Percentiles rank a stretch among this genome's conserved stretches.
Conservation (phyloP, 2,797 vertebrate genomes). For the Xiphorhynchus erythropygius region DNA sequence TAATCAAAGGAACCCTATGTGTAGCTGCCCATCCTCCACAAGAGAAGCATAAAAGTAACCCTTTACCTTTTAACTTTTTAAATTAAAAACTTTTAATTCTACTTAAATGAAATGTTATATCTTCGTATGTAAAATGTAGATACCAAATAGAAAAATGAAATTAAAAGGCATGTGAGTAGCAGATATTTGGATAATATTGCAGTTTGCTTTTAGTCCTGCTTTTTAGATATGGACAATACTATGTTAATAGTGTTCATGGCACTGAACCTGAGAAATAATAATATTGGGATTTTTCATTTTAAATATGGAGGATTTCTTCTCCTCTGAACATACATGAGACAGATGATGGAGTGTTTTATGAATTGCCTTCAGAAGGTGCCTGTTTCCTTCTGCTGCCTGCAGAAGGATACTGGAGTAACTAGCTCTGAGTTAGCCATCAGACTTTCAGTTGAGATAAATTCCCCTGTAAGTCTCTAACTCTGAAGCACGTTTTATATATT, state of each 20-base stretch:
- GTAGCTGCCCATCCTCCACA: conserved; percentile 21
- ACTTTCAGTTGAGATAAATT: neutral
- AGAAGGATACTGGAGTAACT: neutral
- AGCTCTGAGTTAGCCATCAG: neutral
- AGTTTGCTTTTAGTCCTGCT: neutral
- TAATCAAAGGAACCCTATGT: conserved; percentile 61
- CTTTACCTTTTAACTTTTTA: neutral
- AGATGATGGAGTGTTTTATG: neutral
- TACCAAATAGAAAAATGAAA: conserved; percentile 45
- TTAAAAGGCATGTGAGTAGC: neutral
- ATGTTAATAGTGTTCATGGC: neutral
- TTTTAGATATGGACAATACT: neutral
- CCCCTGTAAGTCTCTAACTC: neutral
- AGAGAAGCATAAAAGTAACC: conserved; percentile 49
- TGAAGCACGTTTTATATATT: neutral
- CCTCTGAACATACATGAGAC: neutral
- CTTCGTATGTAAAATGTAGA: conserved; percentile 22
- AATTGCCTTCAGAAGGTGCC: neutral
- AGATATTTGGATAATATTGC: neutral
- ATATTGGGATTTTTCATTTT: neutral
- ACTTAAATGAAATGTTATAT: conserved; percentile 37
- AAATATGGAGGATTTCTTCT: neutral
- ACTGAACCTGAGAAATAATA: neutral
- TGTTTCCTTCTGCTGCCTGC: neutral
- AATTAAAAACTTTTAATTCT: conserved; percentile 38